A percentile compares a stretch with the other conserved stretches of the same genome.
Evolutionary conservation across 1,140 invertebrate species (phyloP).

Genomic region (Zaprionus kolodkinae): DNA sequence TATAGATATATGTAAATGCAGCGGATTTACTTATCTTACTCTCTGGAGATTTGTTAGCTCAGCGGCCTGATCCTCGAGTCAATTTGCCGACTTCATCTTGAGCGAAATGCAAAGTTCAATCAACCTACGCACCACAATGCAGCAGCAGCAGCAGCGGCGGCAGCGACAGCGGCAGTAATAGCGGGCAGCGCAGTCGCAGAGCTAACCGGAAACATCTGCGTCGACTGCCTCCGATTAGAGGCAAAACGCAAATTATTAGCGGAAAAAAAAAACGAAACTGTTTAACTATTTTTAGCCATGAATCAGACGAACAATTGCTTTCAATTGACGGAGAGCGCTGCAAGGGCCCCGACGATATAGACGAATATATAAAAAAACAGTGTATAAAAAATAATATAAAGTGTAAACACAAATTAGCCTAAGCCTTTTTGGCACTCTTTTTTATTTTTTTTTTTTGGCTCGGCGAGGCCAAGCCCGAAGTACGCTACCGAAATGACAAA

Average conservation of each 20-base stretch:
- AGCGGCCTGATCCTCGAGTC: slow-evolving; percentile 29
- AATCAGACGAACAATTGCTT: slow-evolving; percentile 67
- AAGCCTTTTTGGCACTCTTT: slow-evolving; percentile 49
- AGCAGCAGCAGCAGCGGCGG: not conserved
- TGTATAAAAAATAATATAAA: slow-evolving; percentile 42
- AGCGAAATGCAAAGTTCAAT: slow-evolving; percentile 61
- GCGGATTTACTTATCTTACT: not conserved
- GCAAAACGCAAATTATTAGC: slow-evolving; percentile 70
- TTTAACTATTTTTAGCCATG: slow-evolving; percentile 60
- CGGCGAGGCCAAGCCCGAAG: slow-evolving; percentile 29
- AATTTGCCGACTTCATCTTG: slow-evolving; percentile 28
- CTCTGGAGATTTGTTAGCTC: slow-evolving; percentile 34
- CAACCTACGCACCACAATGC: slow-evolving; percentile 44
- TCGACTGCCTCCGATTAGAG: slow-evolving; percentile 60
- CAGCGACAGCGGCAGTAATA: not conserved
- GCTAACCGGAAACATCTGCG: slow-evolving; percentile 73
- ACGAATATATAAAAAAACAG: not conserved
- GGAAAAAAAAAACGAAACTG: slow-evolving; percentile 29
- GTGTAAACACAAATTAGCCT: slow-evolving; percentile 70
- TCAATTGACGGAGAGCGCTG: slow-evolving; percentile 49
- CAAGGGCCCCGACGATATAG: slow-evolving; percentile 48
- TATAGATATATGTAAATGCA: not conserved
- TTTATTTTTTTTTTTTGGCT: slow-evolving; percentile 4
- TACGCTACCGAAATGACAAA: slow-evolving; percentile 70
- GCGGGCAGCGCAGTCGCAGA: not conserved